Conservation (phyloP, 1,140 invertebrate genomes). For the Drosophila takahashii region DNA sequence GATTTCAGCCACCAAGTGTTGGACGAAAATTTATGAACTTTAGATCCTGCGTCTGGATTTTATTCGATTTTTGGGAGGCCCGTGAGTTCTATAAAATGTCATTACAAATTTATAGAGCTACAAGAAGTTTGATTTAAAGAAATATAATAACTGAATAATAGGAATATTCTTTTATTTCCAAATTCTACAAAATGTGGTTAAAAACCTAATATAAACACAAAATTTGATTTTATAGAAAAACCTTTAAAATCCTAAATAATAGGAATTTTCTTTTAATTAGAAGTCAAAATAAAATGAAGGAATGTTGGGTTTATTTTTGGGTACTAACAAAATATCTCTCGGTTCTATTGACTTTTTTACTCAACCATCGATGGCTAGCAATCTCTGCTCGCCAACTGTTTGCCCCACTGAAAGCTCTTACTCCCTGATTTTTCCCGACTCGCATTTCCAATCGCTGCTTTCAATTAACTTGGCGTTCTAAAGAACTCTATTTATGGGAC, state of each 20-base stretch:
- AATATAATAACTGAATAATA: no score
- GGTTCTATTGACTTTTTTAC: background rate
- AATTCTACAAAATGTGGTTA: no score
- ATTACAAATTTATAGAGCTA: background rate
- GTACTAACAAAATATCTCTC: background rate
- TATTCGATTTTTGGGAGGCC: background rate
- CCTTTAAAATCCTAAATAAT: no score
- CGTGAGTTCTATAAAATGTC: background rate
- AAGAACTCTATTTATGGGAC: slow-evolving; percentile 72
- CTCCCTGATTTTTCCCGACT: slow-evolving; percentile 9
- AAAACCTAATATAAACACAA: no score
- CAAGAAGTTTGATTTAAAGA: no score
- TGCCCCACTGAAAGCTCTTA: slow-evolving; percentile 1
- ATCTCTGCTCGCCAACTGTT: background rate
- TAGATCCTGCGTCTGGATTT: background rate
- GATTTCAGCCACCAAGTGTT: slow-evolving; percentile 39
- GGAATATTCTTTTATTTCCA: no score
- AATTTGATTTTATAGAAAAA: no score
- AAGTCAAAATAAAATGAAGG: no score
- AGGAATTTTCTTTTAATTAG: no score
- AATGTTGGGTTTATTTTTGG: background rate
- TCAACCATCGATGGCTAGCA: background rate
- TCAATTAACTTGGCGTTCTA: slow-evolving; percentile 49
- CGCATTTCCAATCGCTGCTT: slow-evolving; percentile 41
- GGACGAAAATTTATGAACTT: slow-evolving; percentile 39